Evolutionary conservation across 2,113 vertebrate genomes (phyloP), one percentile per base, ranked within the genome.

Genomic region (Microtus richardsoni): DNA sequence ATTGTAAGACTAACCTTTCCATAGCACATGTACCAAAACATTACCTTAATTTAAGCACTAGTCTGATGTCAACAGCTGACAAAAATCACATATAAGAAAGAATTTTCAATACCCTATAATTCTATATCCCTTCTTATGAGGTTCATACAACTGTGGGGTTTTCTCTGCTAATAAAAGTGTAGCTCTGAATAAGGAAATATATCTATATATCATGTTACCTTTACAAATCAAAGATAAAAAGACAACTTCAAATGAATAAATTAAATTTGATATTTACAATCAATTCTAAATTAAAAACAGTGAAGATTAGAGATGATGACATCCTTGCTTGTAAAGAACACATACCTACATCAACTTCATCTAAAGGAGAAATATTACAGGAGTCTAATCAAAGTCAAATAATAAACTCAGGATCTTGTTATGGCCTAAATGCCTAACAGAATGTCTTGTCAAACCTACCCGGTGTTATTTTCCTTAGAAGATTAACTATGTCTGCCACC

Each of bases 311-410:
- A 92, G 80, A 92, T 62, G 74, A 47, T 66, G 41, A 8, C 75
- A 41, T 52, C 44, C 11, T 68, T 39, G 86, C 3, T 58, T 87
- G 19, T 77, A 64, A 92, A 87, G 28, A 83, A 71, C 33, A 62
- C 36, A 39, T 75, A 70, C 8, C 7, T 1, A 83, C 80, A 36
- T 60, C 54, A 83, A 87, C 6, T 73, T 77, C 75, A 78, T 49
- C 87, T 83, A 73, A 78, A 88, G 70, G 44, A 94, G 52, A 88
- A 93, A 73, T 22, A 30, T 88, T 78, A 94, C 24, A 71, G 19
- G 39, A 70, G 7, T 82, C 4, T 87, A 44, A 47, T 7, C 64
- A 88, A 91, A 26, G 1, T 7, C 28, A 86, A 13, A 70, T 3
- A 6, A 44, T 49, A 70, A 68, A 68, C 19, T 24, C 33, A 71